Evolutionary conservation across 2,113 vertebrate genomes (phyloP).

Genomic region (Caretta caretta): DNA sequence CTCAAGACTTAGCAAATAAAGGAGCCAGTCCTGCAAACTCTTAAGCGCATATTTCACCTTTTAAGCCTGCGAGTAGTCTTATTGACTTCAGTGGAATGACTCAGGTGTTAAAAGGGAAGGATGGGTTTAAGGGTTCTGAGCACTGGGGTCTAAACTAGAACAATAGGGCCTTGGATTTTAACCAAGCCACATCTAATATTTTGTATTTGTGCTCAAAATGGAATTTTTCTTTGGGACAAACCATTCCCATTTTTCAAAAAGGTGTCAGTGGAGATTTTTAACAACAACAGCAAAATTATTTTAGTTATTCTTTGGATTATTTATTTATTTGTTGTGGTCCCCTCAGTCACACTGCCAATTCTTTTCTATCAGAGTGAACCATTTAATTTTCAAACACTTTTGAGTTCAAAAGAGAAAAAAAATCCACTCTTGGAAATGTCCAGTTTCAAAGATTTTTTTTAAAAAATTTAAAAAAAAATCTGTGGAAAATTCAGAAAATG

Average conservation of each 20-base stretch:
- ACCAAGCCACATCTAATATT: neutral
- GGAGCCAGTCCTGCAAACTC: neutral
- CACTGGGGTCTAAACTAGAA: neutral
- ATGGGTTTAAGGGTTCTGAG: neutral
- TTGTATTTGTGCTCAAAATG: neutral
- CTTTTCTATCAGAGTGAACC: fast-evolving
- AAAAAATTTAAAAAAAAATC: neutral
- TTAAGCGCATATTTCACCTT: neutral
- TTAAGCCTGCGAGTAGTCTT: neutral
- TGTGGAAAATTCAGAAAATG: neutral
- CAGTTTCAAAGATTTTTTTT: neutral
- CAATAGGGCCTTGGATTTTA: neutral
- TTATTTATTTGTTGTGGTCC: neutral
- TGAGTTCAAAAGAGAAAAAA: neutral
- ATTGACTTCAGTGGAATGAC: neutral
- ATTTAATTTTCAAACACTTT: neutral
- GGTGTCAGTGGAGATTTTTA: neutral
- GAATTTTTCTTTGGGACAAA: neutral
- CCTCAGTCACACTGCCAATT: neutral
- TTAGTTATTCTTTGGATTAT: neutral
- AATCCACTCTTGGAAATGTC: neutral
- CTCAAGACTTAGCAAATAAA: neutral
- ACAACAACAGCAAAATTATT: neutral
- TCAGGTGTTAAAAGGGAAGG: neutral
- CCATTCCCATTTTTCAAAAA: neutral